Conservation (phyloP, 2,888 invertebrate species). For the Altica lythri region DNA sequence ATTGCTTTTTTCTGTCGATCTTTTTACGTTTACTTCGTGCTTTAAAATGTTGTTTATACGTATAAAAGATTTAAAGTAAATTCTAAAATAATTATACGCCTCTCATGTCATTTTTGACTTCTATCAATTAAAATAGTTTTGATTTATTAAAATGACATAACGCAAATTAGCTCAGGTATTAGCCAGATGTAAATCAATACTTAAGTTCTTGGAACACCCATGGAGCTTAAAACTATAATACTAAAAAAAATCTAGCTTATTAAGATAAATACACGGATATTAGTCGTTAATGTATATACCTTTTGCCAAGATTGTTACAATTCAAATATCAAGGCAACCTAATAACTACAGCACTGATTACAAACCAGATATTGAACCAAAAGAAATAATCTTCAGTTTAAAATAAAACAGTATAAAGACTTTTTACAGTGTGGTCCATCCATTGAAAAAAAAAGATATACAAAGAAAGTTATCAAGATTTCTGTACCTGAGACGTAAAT, state of each 20-base stretch:
- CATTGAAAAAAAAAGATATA: too few species aligned
- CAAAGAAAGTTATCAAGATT: too few species aligned
- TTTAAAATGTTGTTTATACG: too few species aligned
- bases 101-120: too few species aligned
- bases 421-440: conserved; percentile 5
- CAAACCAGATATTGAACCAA: conserved; percentile 16
- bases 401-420: conserved; percentile 21
- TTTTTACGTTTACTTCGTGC: too few species aligned
- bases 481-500: too few species aligned
- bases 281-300: conserved; percentile 33
- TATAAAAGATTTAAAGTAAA: too few species aligned
- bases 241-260: conserved; percentile 31
- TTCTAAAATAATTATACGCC: too few species aligned
- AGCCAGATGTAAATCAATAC: conserved; percentile 26
- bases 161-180: conserved; percentile 19
- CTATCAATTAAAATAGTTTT: conserved; percentile 9
- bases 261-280: conserved; percentile 34
- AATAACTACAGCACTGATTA: conserved; percentile 28
- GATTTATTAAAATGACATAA: conserved; percentile 18
- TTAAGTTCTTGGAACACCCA: conserved; percentile 32
- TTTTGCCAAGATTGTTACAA: conserved; percentile 34
- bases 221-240: conserved; percentile 29
- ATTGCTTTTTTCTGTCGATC: too few species aligned
- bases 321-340: conserved; percentile 31
- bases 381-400: conserved; percentile 15